phyloP scores from a whole-genome alignment of 2,888 invertebrate species.

The Aspidiotus rigidus region DNA sequence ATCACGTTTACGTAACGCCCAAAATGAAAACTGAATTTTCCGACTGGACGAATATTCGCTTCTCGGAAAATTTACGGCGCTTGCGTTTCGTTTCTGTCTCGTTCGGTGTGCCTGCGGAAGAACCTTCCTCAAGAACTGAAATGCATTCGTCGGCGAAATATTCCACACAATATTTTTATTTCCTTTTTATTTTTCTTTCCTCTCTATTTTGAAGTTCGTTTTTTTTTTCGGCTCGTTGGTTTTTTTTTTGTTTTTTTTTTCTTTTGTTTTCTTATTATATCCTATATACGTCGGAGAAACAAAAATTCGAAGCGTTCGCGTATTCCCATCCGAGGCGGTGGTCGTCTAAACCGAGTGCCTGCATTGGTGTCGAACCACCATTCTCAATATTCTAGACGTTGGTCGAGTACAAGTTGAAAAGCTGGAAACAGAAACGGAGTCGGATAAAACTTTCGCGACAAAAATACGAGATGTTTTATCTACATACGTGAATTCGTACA shows the following conservation, averaged over 20 bases:
- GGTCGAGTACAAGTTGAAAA: conserved; percentile 3
- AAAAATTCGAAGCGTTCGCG: too few species aligned
- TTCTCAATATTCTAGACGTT: too few species aligned
- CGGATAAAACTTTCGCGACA: conserved; percentile 9
- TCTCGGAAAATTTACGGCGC: conserved; percentile 22
- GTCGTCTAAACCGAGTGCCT: too few species aligned
- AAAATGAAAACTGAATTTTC: conserved; percentile 18
- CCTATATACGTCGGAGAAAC: too few species aligned
- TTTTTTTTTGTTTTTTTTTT: conserved; percentile 12
- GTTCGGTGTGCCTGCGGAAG: conserved; percentile 5
- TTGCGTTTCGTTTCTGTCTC: conserved; percentile 7
- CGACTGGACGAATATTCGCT: conserved; percentile 20
- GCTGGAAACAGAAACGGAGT: conserved; percentile 23
- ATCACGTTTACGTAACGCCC: conserved; percentile 21
- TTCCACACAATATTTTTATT: background rate
- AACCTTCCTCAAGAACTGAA: background rate
- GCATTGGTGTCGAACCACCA: too few species aligned
- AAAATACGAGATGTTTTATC: conserved; percentile 25
- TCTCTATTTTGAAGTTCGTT: conserved; percentile 6
- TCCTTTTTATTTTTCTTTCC: background rate
- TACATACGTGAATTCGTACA: conserved; percentile 19
- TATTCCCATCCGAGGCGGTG: too few species aligned
- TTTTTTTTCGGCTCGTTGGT: conserved; percentile 9
- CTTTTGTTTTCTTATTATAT: conserved; percentile 9
- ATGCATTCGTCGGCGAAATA: conserved; percentile 5